A percentile compares a stretch with the other conserved stretches of the same genome.
Evolutionary conservation across 2,113 vertebrate species (phyloP).

Genomic region (Sialia sialis): DNA sequence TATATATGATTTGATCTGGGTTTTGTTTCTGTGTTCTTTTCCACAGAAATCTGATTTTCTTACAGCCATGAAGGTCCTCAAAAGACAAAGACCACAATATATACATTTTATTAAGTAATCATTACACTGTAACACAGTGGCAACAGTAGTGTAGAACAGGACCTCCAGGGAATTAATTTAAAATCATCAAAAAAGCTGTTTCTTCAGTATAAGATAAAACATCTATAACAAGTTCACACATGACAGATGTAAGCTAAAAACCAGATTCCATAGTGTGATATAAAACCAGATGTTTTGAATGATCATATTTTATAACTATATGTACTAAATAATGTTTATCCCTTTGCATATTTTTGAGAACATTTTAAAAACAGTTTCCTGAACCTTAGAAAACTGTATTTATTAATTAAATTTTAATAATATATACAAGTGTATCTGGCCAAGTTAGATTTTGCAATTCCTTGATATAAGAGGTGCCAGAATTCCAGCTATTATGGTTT

Average conservation of each 20-base stretch:
- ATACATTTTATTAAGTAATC: conserved; percentile 60
- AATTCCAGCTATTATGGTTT: neutral
- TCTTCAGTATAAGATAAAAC: conserved; percentile 77
- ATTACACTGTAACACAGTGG: conserved; percentile 53
- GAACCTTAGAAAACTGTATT: conserved; percentile 7
- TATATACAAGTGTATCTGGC: neutral
- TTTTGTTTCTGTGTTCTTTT: neutral
- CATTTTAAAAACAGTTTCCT: conserved; percentile 34
- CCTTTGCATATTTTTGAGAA: conserved; percentile 18
- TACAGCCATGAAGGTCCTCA: conserved; percentile 1
- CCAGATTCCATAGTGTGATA: conserved; percentile 72
- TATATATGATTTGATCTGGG: neutral
- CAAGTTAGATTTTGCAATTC: neutral
- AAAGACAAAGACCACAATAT: conserved; percentile 65
- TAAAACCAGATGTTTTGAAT: conserved; percentile 82
- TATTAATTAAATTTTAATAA: conserved; percentile 36
- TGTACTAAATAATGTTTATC: conserved; percentile 46
- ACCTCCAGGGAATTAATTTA: conserved; percentile 76
- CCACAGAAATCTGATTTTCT: neutral
- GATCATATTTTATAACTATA: conserved; percentile 71
- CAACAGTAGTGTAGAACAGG: conserved; percentile 39
- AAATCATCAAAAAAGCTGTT: conserved; percentile 78
- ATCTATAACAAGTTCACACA: conserved; percentile 83
- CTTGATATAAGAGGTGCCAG: neutral
- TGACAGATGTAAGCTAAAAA: conserved; percentile 79